Percentiles rank a stretch among this genome's conserved stretches.
phyloP scores from a whole-genome alignment of 1,140 invertebrate genomes.

The Eumeta japonica region DNA sequence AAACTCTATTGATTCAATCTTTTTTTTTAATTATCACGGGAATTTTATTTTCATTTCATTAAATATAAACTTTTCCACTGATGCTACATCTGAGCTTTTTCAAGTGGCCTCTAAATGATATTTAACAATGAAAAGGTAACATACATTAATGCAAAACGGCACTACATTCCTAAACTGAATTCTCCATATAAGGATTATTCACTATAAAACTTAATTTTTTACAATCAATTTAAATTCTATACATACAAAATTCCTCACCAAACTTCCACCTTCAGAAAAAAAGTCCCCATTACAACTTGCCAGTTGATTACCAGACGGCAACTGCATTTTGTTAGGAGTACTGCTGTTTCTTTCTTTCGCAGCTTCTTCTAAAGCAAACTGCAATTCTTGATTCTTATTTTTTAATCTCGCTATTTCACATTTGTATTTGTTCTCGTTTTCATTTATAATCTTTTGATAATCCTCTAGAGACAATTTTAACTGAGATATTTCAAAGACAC shows the following conservation, averaged over 20 bases:
- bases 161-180: no score
- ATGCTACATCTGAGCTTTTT: no score
- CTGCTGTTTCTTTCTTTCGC: constrained; percentile 40
- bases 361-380: constrained; percentile 47
- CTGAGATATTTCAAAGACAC: constrained; percentile 69
- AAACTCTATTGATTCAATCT: no score
- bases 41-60: no score
- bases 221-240: no score
- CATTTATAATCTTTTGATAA: constrained; percentile 65
- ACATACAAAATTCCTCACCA: constrained; percentile 34
- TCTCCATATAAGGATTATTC: no score
- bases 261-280: constrained; percentile 49
- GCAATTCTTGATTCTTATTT: constrained; percentile 55
- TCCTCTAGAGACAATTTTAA: constrained; percentile 65
- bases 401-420: constrained; percentile 56
- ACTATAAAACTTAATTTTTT: no score
- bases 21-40: no score
- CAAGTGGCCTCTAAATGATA: no score
- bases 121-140: no score
- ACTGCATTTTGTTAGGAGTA: constrained; percentile 29
- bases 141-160: no score
- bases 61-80: no score
- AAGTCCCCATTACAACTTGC: constrained; percentile 52
- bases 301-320: constrained; percentile 28
- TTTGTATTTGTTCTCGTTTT: constrained; percentile 59